These are phyloP conservation scores for Tillus elongatus DNA, from an alignment of 2,888 invertebrate species.

Conservation along the genomic window DNA sequence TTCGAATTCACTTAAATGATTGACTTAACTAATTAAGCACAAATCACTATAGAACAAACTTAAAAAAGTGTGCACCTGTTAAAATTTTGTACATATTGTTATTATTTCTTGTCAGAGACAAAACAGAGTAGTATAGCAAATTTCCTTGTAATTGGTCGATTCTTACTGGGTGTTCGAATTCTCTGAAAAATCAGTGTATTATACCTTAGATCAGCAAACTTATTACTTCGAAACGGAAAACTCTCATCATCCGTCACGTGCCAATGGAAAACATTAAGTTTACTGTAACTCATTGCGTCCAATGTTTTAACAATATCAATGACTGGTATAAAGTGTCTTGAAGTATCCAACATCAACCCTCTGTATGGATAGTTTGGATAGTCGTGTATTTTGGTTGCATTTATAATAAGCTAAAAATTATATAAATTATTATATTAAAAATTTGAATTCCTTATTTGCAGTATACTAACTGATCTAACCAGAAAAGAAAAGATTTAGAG, in stretches of 20 bases:
- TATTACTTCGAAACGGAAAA: not conserved
- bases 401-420: not conserved
- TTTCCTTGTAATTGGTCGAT: no score
- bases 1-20: no score
- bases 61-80: no score
- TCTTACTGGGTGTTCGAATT: no score
- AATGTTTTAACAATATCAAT: not conserved
- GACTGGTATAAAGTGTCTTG: not conserved
- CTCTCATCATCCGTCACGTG: conserved; percentile 2
- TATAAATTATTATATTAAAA: not conserved
- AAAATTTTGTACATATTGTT: no score
- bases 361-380: not conserved
- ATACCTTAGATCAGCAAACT: not conserved
- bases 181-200: no score
- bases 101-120: no score
- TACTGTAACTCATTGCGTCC: not conserved
- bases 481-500: no score
- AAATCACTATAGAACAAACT: no score
- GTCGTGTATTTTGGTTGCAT: not conserved
- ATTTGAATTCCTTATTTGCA: conserved; percentile 1
- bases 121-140: no score
- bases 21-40: no score
- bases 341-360: not conserved
- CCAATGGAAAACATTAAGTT: conserved; percentile 2
- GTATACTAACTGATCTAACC: no score